A percentile compares a stretch with the other conserved stretches of the same genome.
These are phyloP conservation scores for Hyphantria cunea DNA, from an alignment of 1,140 invertebrate species.

Conservation along the genomic window DNA sequence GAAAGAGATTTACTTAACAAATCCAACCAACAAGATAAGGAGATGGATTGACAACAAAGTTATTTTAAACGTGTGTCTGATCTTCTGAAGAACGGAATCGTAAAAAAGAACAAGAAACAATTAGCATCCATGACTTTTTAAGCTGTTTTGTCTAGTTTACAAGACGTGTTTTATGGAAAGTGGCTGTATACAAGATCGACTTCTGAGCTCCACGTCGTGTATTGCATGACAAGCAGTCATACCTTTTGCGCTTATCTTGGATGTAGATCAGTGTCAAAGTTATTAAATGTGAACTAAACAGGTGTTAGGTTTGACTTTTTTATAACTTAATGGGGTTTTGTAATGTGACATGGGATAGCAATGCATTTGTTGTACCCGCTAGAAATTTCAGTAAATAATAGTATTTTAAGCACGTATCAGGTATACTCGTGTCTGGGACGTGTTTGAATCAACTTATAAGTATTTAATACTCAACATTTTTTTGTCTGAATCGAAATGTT, in stretches of 20 bases:
- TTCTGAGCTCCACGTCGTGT: not conserved
- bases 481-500: too few relatives aligned
- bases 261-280: not conserved
- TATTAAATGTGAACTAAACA: not conserved
- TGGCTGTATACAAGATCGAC: not conserved
- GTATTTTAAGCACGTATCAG: too few relatives aligned
- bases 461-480: too few relatives aligned
- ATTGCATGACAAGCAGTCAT: not conserved
- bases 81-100: not conserved
- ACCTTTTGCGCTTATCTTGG: not conserved
- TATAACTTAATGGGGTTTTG: not conserved
- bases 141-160: not conserved
- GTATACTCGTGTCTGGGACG: too few relatives aligned
- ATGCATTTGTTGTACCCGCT: too few relatives aligned
- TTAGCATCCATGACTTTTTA: not conserved
- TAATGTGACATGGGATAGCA: too few relatives aligned
- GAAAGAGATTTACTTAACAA: too few relatives aligned
- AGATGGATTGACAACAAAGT: too few relatives aligned
- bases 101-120: slow-evolving; percentile 5
- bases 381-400: too few relatives aligned
- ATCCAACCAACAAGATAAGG: too few relatives aligned
- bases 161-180: not conserved
- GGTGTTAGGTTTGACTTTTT: not conserved
- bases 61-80: too few relatives aligned
- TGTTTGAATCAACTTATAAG: too few relatives aligned